Percentiles rank a stretch among this genome's conserved stretches.
These are phyloP conservation scores for Drosophila santomea DNA, from an alignment of 1,140 invertebrate genomes.

Conservation along the genomic window DNA sequence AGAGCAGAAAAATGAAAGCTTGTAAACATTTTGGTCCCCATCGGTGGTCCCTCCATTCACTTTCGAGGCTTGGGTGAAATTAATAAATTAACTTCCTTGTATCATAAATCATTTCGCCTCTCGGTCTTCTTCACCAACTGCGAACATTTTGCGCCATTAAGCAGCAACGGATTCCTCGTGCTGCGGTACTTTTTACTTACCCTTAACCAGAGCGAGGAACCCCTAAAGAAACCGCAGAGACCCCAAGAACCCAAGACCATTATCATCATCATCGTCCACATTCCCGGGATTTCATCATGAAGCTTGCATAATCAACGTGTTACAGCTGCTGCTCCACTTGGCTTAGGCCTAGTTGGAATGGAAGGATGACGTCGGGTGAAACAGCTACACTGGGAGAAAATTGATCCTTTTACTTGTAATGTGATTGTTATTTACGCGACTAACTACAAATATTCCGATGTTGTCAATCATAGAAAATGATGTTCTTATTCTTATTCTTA, in stretches of 20 bases:
- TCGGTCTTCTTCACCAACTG: slow-evolving; percentile 64
- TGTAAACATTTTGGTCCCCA: slow-evolving; percentile 61
- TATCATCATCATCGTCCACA: slow-evolving; percentile 58
- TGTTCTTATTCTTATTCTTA: too few relatives aligned
- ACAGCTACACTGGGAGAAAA: slow-evolving; percentile 3
- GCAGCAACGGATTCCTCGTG: slow-evolving; percentile 60
- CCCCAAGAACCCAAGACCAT: slow-evolving; percentile 45
- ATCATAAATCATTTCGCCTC: slow-evolving; percentile 77
- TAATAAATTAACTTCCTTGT: slow-evolving; percentile 84
- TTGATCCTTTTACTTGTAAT: too few relatives aligned
- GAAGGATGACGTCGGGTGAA: slow-evolving; percentile 41
- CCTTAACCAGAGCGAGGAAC: slow-evolving; percentile 59
- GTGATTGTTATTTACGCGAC: too few relatives aligned
- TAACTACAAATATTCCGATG: too few relatives aligned
- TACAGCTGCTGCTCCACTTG: slow-evolving; percentile 67
- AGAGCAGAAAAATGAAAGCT: slow-evolving; percentile 45
- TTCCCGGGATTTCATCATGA: slow-evolving; percentile 57
- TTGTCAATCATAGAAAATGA: too few relatives aligned
- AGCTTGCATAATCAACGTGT: slow-evolving; percentile 73
- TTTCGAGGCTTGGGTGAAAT: slow-evolving; percentile 54
- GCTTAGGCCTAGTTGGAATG: slow-evolving; percentile 66
- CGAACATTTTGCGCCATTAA: slow-evolving; percentile 82
- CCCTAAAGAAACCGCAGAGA: slow-evolving; percentile 50
- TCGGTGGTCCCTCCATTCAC: slow-evolving; percentile 22
- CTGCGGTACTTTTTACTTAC: slow-evolving; percentile 80